Base-by-base conservation (phyloP, 2,888 invertebrate species). In the Prosopocoilus inquinatus region DNA sequence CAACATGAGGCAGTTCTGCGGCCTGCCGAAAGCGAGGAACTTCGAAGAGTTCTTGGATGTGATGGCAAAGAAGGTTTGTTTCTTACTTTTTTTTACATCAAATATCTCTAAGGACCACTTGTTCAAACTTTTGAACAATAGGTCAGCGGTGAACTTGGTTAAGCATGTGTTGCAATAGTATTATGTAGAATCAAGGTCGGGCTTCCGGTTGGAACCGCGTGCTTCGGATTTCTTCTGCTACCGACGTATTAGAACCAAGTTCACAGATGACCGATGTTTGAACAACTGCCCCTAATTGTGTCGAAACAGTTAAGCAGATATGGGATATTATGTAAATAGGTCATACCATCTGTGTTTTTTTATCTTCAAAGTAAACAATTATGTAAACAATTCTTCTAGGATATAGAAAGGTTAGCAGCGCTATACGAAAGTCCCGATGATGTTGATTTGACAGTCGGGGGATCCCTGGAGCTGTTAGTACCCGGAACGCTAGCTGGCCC, bases 401-500 rank as follows among this genome's bases (percentile, higher is more conserved):
- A 87, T 66, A 83, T 92, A 35, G 77, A 81, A 55, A 82, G 84
- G 59, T 77, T 93, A 8, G 76, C 83, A 57, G 69, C 77, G 0
- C 70, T 90, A 0, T 92, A 91, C 76, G 85, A 84, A 57, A 81
- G 81, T 44, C 86, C 87, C 0, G 87, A 90, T 51, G 94, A 95
- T 73, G 89, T 96, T 1, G 95, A 96, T 65, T 74, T 95, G 53
- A 91, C 90, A 9, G 90, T 94, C 5, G 96, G 89, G 1, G 94
- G 89, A 0, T 85, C 92, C 0, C 72, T 94, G 48, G 96, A 96
- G 75, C 76, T 77, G 1, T 87, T 88, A 55, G 87, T 92, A 1
- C 84, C 85, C 0, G 92, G 89, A 0, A 86, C 93, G 0, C 80
- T 90, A 45, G 83, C 89, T 0, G 95, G 96, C 0, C 94, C 94